phyloP scores from a whole-genome alignment of 2,888 invertebrate species.

The Ernsta delagoae region DNA sequence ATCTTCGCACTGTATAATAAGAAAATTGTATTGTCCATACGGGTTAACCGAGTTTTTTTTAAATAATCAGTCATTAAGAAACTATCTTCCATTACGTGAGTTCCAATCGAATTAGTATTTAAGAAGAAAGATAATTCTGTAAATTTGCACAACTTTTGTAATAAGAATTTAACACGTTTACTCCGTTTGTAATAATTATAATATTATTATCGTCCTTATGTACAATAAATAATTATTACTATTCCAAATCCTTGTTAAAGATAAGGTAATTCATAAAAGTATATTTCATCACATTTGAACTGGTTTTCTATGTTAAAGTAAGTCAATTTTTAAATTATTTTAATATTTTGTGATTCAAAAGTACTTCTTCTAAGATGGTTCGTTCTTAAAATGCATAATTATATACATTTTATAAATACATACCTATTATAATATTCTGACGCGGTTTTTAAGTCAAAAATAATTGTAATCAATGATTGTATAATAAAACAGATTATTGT shows the following conservation, averaged over 20 bases:
- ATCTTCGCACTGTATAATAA: conserved; percentile 63
- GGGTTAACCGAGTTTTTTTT: conserved; percentile 50
- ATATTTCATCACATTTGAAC: neutral
- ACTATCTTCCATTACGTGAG: conserved; percentile 48
- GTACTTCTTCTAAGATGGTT: neutral
- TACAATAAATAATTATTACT: conserved; percentile 3
- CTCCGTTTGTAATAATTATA: conserved; percentile 26
- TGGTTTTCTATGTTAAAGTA: too few species aligned
- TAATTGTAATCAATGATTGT: too few species aligned
- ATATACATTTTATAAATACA: too few species aligned
- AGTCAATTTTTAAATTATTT: too few species aligned
- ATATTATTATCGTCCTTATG: conserved; percentile 26
- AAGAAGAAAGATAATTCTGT: conserved; percentile 34
- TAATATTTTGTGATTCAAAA: neutral
- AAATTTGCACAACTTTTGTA: conserved; percentile 39
- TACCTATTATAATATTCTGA: neutral
- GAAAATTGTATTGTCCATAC: conserved; percentile 54
- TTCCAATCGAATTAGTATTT: conserved; percentile 42
- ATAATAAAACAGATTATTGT: too few species aligned
- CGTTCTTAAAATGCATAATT: neutral
- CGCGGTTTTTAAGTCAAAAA: neutral
- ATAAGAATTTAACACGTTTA: conserved; percentile 31
- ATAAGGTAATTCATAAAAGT: neutral
- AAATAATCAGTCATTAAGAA: conserved; percentile 58
- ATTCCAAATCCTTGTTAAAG: neutral